Base-by-base conservation (phyloP, 2,888 invertebrate genomes). In the Argyresthia albistria region DNA sequence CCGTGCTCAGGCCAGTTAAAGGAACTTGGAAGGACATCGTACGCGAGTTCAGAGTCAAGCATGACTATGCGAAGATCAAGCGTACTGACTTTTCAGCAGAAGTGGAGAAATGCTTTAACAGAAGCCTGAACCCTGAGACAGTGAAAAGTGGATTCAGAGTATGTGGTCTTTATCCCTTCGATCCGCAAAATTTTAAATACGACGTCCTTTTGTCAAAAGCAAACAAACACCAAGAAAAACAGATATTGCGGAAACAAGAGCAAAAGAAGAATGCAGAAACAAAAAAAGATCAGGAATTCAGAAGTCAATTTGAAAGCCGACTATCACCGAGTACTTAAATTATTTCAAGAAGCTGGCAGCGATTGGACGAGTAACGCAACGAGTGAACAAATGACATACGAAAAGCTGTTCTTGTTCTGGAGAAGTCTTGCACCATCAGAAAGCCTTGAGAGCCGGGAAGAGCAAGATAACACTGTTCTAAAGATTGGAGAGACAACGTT, bases 71-170 rank as follows among this genome's bases (percentile, higher is more conserved):
- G 15, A 58, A 58, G 50, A 53, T 60, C 37, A 58, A 57, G 50
- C 59, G 57, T 25, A 56, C 56, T 54, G 59, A 59, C 47, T 60
- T 60, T 59, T 47, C 57, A 50, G 35, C 36, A 55, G 53, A 59
- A 56, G 59, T 59, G 39, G 42, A 59, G 55, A 60, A 53, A 55
- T 60, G 59, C 51, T 56, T 60, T 49, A 54, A 60, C 35, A 55
- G 51, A 50, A 54, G 56, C 45, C 50, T 50, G 9, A 57, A 56
- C 46, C 35, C 55, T 43, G 54, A 59, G 49, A 60, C 55, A 54
- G 57, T 59, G 50, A 56, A 45, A 47, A 60, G n/a, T 48, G 55
- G 52, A 55, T 50, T 50, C 39, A 15, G 51, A 53, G 53, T 46
- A 48, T 55, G 51, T 39, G 54, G 55, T 39, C 36, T 54, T 15